Base-by-base conservation (phyloP, 2,888 invertebrate genomes). In the Orgyia antiqua region DNA sequence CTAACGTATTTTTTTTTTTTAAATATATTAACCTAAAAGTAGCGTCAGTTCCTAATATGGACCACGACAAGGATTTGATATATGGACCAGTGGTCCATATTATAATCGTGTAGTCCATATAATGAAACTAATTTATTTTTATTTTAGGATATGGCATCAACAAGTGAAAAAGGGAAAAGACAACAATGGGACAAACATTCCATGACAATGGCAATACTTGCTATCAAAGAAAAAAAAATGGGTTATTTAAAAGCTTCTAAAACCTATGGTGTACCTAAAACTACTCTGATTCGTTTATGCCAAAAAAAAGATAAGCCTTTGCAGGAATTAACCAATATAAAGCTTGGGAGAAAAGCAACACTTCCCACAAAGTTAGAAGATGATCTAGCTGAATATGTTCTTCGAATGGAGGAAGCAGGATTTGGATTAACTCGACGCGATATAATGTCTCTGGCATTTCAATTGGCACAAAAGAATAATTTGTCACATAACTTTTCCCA, bases 241-340 rank as follows among this genome's bases (percentile, higher is more conserved):
- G 31, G 29, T 10, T 33, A 26, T 21, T 27, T 41, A 31, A 33
- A 36, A 21, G 40, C 34, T 26, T 36, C 33, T 13, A 37, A 41
- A 27, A 12, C 30, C 11, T 37, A 31, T 10, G 32, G 32, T 10
- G 33, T 40, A 23, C 30, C 33, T 10, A 20, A 33, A 28, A 30
- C 27, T 19, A 33, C 24, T 24, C 32, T 36, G 23, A 34, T 30
- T 29, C 29, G 29, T 24, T 32, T 35, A 20, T 15, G 29, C 24
- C 29, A 28, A 34, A 34, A 19, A 19, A n/a, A 8, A 38, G 29
- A 24, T 25, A 10, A 33, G 21, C 29, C 29, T 29, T 19, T 29
- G 17, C 29, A 25, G 6, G 24, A 12, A 24, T 12, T 13, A n/a
- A 24, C 12, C 13, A 7, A n/a, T 33, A 24, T 25, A 7, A 33